Base-by-base conservation (phyloP, 2,797 vertebrate species). In the Rallus crepitans region DNA sequence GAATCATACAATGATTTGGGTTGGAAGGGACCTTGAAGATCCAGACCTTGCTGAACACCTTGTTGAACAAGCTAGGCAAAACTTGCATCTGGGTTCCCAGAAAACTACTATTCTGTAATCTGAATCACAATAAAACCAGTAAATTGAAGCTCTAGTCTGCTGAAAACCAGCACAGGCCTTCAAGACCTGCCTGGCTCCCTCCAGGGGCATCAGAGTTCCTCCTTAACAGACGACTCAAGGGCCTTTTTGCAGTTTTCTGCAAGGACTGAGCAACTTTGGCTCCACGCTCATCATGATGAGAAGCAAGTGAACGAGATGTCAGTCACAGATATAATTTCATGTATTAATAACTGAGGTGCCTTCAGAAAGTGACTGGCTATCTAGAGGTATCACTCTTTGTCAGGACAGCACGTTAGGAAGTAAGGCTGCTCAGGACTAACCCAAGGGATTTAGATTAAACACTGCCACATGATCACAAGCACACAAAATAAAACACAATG, bases 401-500 rank as follows among this genome's bases (percentile, higher is more conserved):
- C 65, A 68, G 31, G 72, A 56, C 63, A 71, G n/a, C 2, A 4
- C 21, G 45, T 39, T 18, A 37, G 47, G 33, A 75, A 27, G 13
- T 37, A 47, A 33, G 48, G 61, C 2, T 61, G 24, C 30, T 37
- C 19, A 28, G 61, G 40, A 65, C 9, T 81, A 65, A 68, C 9
- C 15, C 0, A 0, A 12, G 31, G 33, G 13, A 47, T 88, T 81
- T 6, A 0, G 16, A 68, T 79, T 70, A 56, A 68, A 40, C 6
- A 25, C 24, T 55, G 40, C 24, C 55, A 82, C 66, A 7, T 2
- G 17, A 48, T 64, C 19, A 59, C 19, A 85, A 53, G 19, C 35
- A 64, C 37, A 80, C 65, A 88, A 81, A 91, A 93, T 11, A 75
- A 71, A 85, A 13, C 3, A 13, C 3, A 28, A 31, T 5, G 19